Conservation (phyloP, 2,113 vertebrate species). For the Sebastes schlegelii region DNA sequence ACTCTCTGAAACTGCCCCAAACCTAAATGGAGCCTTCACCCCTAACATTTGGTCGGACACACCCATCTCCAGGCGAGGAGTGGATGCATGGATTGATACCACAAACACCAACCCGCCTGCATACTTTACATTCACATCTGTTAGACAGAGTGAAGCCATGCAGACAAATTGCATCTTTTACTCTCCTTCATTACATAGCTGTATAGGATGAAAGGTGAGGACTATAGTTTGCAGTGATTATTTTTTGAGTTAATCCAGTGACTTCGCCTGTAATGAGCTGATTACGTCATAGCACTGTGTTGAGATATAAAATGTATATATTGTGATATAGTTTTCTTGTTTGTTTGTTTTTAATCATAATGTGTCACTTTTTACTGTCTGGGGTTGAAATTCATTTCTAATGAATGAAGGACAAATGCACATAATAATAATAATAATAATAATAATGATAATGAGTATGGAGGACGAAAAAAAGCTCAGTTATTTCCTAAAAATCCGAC, state of each 20-base stretch:
- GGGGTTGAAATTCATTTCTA: conserved; percentile 7
- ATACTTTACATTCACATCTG: conserved; percentile 67
- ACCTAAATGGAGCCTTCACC: conserved; percentile 60
- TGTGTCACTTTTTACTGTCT: conserved; percentile 33
- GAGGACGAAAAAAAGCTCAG: not conserved
- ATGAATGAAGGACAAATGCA: conserved; percentile 12
- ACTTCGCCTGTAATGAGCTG: conserved; percentile 22
- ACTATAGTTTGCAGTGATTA: conserved; percentile 29
- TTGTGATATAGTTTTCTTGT: conserved; percentile 50
- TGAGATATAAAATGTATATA: conserved; percentile 64
- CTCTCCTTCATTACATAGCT: conserved; percentile 31
- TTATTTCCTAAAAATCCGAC: not conserved
- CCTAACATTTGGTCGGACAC: conserved; percentile 66
- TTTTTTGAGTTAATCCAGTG: not conserved
- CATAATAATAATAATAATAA: not conserved
- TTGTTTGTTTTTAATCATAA: conserved; percentile 18
- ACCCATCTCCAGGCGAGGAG: conserved; percentile 58
- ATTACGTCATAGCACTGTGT: conserved; percentile 26
- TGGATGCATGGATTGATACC: conserved; percentile 52
- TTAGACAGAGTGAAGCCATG: conserved; percentile 52
- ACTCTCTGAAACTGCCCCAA: conserved; percentile 47
- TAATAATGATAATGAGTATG: not conserved
- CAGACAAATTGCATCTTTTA: conserved; percentile 31
- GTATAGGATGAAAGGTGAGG: conserved; percentile 10
- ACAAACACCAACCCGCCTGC: conserved; percentile 53